phyloP scores from a whole-genome alignment of 2,113 vertebrate genomes.

The Serinus canaria region DNA sequence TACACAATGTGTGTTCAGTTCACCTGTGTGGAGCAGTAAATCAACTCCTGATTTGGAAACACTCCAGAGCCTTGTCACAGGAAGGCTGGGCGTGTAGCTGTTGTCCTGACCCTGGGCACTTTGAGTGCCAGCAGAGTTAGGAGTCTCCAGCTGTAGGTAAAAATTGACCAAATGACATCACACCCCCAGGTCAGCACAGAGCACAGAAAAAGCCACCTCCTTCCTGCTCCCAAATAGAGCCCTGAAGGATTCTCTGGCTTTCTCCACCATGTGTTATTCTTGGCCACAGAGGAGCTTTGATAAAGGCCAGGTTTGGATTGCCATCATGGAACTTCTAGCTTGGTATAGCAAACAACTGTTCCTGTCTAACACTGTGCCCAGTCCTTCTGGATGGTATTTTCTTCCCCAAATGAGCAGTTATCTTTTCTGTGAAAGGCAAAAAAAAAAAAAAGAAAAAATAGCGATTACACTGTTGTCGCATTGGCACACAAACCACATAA shows the following conservation, averaged over 20 bases:
- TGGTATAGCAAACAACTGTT: not conserved
- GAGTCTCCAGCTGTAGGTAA: not conserved
- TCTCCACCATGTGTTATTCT: not conserved
- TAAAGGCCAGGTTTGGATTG: not conserved
- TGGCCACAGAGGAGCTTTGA: not conserved
- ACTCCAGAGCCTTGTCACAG: not conserved
- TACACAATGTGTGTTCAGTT: fast-evolving
- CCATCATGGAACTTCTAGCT: not conserved
- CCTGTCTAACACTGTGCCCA: not conserved
- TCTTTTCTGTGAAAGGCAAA: not conserved
- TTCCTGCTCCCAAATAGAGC: not conserved
- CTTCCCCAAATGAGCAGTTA: not conserved
- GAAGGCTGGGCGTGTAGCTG: too few species aligned
- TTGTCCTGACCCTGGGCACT: not conserved
- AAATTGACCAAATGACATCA: not conserved
- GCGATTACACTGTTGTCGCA: not conserved
- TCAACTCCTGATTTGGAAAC: not conserved
- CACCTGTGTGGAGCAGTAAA: not conserved
- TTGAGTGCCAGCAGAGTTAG: not conserved
- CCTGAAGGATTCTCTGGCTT: not conserved
- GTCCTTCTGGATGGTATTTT: not conserved
- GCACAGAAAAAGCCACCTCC: not conserved
- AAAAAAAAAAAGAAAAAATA: not conserved
- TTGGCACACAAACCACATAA: not conserved
- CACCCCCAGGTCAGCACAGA: not conserved